A percentile compares a stretch with the other conserved stretches of the same genome.
These are phyloP conservation scores for Aleiodes alternator DNA, from an alignment of 2,888 invertebrate genomes.

Conservation along the genomic window DNA sequence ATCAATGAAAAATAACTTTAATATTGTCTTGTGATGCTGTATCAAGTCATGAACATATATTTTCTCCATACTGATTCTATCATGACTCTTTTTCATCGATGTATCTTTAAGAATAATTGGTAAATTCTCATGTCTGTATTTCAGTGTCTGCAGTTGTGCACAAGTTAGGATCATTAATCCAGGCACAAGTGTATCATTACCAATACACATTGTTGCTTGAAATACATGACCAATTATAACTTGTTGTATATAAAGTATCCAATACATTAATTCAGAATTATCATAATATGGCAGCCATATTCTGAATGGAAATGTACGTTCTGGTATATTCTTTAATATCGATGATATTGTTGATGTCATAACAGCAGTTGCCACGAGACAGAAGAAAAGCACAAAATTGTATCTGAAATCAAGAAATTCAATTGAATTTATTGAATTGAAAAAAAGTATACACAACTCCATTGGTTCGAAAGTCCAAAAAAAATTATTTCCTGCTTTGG, in stretches of 20 bases:
- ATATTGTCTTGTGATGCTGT: neutral
- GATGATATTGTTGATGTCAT: constrained; percentile 13
- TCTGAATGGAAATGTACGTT: constrained; percentile 20
- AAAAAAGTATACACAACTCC: too few species aligned
- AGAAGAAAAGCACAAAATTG: neutral
- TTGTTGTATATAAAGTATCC: constrained; percentile 17
- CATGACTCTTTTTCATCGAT: neutral
- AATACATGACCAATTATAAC: neutral
- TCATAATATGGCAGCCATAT: constrained; percentile 30
- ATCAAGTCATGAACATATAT: neutral
- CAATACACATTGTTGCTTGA: constrained; percentile 2
- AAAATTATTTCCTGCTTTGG: too few species aligned
- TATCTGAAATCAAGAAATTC: constrained; percentile 2
- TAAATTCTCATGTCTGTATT: constrained; percentile 3
- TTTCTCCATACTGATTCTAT: neutral
- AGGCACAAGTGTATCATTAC: constrained; percentile 34
- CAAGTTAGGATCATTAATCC: constrained; percentile 14
- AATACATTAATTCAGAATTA: constrained; percentile 25
- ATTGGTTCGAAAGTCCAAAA: too few species aligned
- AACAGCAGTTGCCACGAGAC: constrained; percentile 10
- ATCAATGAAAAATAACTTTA: neutral
- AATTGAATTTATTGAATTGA: too few species aligned
- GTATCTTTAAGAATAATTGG: too few species aligned
- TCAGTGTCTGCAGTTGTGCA: constrained; percentile 9
- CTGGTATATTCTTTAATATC: neutral